Percentiles rank a stretch among this genome's conserved stretches.
Evolutionary conservation across 2,113 vertebrate species (phyloP).

Genomic region (Benitochromis conjunctus): DNA sequence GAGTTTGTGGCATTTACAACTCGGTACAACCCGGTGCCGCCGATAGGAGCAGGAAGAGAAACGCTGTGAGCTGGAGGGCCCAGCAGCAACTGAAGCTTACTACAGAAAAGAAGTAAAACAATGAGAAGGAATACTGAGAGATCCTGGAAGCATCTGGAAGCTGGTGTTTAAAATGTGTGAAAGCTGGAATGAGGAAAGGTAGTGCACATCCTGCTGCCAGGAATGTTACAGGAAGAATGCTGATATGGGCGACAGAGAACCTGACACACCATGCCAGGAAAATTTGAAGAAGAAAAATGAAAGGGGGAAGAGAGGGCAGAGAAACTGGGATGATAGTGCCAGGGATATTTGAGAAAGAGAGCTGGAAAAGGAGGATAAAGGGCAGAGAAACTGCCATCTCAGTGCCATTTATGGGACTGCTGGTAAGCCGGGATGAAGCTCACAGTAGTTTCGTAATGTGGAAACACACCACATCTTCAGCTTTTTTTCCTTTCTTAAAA

Average conservation of each 20-base stretch:
- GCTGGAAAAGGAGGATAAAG: not conserved
- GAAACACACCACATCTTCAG: not conserved
- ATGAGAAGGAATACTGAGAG: not conserved
- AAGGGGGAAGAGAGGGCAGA: not conserved
- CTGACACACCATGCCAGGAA: not conserved
- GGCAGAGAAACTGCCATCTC: not conserved
- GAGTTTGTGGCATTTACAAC: not conserved
- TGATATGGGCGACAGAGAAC: not conserved
- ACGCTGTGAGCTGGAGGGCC: not conserved
- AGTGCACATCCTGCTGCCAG: not conserved
- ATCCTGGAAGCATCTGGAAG: not conserved
- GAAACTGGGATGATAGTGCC: not conserved
- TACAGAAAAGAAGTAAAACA: not conserved
- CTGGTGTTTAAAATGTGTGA: not conserved
- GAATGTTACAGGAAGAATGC: not conserved
- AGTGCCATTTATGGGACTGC: not conserved
- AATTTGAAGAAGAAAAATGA: not conserved
- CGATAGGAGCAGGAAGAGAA: not conserved
- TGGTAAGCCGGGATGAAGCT: not conserved
- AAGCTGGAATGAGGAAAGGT: not conserved
- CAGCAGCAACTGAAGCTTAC: not conserved
- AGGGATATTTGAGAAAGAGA: not conserved
- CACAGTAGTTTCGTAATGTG: no score
- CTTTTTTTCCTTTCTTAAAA: not conserved
- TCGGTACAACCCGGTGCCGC: not conserved